Evolutionary conservation across 1,140 invertebrate genomes (phyloP).

Genomic region (Drosophila malerkotliana): DNA sequence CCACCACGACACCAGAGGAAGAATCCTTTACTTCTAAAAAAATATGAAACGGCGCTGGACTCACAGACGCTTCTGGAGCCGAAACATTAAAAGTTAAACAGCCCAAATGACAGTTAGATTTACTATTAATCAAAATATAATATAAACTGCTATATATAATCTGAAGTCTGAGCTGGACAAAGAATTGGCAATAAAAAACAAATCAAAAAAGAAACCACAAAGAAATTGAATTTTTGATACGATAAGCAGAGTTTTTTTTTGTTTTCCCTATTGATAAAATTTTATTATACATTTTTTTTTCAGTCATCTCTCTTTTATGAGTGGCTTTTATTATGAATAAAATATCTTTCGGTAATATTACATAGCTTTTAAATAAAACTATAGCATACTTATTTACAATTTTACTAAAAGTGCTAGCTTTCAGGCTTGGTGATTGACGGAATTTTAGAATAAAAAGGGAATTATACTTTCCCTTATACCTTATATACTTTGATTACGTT

Average conservation of each 20-base stretch:
- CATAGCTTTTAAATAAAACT: not conserved
- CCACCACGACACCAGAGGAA: constrained; percentile 15
- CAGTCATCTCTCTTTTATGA: no score
- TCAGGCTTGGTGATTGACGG: no score
- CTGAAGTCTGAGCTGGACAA: constrained; percentile 57
- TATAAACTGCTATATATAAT: constrained; percentile 36
- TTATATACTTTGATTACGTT: no score
- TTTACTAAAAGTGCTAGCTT: no score
- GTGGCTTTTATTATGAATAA: no score
- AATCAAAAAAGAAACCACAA: not conserved
- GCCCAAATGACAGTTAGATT: constrained; percentile 52
- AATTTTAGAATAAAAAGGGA: no score
- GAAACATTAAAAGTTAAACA: constrained; percentile 30
- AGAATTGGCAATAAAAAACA: constrained; percentile 27
- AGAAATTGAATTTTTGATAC: not conserved
- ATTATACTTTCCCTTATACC: no score
- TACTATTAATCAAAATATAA: constrained; percentile 67
- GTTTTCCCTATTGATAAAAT: not conserved
- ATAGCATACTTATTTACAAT: no score
- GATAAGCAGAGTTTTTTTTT: not conserved
- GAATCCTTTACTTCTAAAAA: constrained; percentile 43
- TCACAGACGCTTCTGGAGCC: not conserved
- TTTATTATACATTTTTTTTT: no score
- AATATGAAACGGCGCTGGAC: constrained; percentile 40
- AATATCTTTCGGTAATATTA: not conserved